Percentiles rank a stretch among this genome's conserved stretches.
These are phyloP conservation scores for Camponotus vicinus DNA, from an alignment of 1,140 invertebrate species.

Conservation along the genomic window DNA sequence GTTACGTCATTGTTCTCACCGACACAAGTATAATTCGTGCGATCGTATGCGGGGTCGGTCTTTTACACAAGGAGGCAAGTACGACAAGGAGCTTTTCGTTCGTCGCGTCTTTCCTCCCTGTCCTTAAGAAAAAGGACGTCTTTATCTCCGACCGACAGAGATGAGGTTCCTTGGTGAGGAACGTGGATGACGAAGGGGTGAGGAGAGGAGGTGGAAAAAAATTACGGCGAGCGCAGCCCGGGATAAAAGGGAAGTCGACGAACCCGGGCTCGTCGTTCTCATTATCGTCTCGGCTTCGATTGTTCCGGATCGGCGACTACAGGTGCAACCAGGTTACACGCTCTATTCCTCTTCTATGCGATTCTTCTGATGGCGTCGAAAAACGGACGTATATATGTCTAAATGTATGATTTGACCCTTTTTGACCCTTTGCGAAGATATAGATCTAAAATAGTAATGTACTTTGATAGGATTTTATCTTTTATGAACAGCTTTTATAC, in stretches of 20 bases:
- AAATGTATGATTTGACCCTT: neutral
- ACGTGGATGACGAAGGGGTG: slow-evolving; percentile 40
- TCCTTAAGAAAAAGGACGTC: slow-evolving; percentile 67
- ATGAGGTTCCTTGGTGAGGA: slow-evolving; percentile 56
- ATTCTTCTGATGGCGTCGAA: slow-evolving; percentile 50
- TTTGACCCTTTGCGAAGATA: neutral
- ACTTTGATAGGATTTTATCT: slow-evolving; percentile 3
- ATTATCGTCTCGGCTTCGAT: slow-evolving; percentile 78
- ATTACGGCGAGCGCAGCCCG: slow-evolving; percentile 66
- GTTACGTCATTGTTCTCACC: slow-evolving; percentile 61
- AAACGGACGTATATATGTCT: neutral
- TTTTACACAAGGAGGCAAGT: slow-evolving; percentile 40
- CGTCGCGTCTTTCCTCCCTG: slow-evolving; percentile 44
- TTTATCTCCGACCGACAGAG: slow-evolving; percentile 64
- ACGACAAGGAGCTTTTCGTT: slow-evolving; percentile 52
- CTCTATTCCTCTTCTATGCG: slow-evolving; percentile 64
- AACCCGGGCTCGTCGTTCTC: slow-evolving; percentile 72
- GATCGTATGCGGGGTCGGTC: slow-evolving; percentile 24
- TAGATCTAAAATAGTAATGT: neutral
- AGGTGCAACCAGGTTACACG: slow-evolving; percentile 74
- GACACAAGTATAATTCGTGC: slow-evolving; percentile 29
- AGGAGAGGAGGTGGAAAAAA: slow-evolving; percentile 60
- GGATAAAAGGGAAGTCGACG: slow-evolving; percentile 67
- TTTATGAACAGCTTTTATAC: neutral
- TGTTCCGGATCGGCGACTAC: slow-evolving; percentile 71